A percentile compares a stretch with the other conserved stretches of the same genome.
Conservation (phyloP, 2,113 vertebrate genomes). For the Cebus imitator region DNA sequence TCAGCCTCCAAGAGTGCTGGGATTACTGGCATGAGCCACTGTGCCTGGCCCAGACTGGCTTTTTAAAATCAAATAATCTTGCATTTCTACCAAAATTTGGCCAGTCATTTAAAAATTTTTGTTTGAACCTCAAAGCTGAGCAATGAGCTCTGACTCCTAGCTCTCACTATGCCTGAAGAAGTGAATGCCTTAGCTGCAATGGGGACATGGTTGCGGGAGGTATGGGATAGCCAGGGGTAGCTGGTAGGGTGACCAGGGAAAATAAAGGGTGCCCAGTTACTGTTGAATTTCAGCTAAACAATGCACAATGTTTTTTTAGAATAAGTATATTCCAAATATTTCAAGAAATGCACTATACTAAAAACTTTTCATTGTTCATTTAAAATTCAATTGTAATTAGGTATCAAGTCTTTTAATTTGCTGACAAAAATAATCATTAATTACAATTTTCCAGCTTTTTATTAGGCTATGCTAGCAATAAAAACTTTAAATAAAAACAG, state of each 20-base stretch:
- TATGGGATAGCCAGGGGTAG: background rate
- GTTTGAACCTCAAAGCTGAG: background rate
- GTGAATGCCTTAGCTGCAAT: background rate
- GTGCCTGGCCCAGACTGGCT: background rate
- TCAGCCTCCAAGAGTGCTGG: background rate
- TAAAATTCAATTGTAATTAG: background rate
- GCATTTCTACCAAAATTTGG: background rate
- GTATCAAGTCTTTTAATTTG: background rate
- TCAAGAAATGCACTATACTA: background rate
- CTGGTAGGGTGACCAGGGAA: background rate
- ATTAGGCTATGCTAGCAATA: background rate
- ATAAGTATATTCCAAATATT: background rate
- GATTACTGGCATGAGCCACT: background rate
- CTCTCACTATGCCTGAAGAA: background rate
- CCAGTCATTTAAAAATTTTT: background rate
- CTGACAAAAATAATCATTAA: background rate
- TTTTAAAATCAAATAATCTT: background rate
- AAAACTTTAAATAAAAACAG: background rate
- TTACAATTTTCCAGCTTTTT: background rate
- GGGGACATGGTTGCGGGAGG: no score
- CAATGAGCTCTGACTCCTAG: background rate
- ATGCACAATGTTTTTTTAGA: background rate
- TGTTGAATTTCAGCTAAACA: background rate
- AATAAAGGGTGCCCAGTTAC: accelerated
- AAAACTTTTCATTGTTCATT: background rate